Evolutionary conservation across 1,140 invertebrate genomes (phyloP).

Genomic region (Drosophila sturtevanti): DNA sequence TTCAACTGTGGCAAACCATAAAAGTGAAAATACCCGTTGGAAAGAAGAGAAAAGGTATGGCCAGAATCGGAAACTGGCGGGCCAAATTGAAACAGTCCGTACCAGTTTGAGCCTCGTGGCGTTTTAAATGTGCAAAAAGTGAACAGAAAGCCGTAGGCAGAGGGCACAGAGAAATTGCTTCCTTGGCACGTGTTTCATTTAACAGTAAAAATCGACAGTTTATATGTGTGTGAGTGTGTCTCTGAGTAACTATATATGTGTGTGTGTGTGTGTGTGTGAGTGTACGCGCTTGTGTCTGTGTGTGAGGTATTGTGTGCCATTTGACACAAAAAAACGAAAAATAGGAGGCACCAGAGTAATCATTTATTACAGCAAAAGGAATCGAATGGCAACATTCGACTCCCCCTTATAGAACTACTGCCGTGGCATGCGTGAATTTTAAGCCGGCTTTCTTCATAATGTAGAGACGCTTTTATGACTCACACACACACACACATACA

Average conservation of each 20-base stretch:
- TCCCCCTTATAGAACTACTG: constrained; percentile 29
- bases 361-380: constrained; percentile 61
- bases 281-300: constrained; percentile 8
- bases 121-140: constrained; percentile 64
- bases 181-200: constrained; percentile 80
- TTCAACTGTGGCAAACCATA: constrained; percentile 11
- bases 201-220: constrained; percentile 64
- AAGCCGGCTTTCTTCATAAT: constrained; percentile 65
- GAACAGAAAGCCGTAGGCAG: constrained; percentile 53
- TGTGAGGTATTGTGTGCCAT: constrained; percentile 60
- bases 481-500: constrained; percentile 32
- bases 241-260: neutral
- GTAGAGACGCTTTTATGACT: constrained; percentile 67
- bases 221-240: neutral
- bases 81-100: constrained; percentile 63
- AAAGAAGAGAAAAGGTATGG: constrained; percentile 16
- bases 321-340: constrained; percentile 37
- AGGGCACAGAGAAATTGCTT: constrained; percentile 74
- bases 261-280: constrained; percentile 24
- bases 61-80: constrained; percentile 46
- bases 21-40: constrained; percentile 8
- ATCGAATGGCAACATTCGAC: neutral
- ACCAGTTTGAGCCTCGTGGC: constrained; percentile 43
- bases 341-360: constrained; percentile 41
- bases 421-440: constrained; percentile 62